Conservation (phyloP, 1,140 invertebrate genomes). For the Drosophila persimilis region DNA sequence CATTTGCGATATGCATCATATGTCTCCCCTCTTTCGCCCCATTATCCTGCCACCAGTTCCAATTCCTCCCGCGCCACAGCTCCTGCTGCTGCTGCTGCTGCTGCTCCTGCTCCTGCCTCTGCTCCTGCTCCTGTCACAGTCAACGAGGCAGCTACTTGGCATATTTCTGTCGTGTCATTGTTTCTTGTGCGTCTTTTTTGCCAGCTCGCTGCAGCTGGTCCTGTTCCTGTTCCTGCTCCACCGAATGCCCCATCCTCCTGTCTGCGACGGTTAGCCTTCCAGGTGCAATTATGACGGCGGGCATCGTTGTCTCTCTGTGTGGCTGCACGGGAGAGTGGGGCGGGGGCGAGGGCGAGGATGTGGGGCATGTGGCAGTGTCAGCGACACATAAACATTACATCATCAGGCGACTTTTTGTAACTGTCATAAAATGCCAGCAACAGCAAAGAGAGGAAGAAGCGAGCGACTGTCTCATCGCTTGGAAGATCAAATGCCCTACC, state of each 20-base stretch:
- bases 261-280: conserved; percentile 74
- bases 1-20: conserved; percentile 81
- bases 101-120: no score
- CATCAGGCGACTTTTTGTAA: conserved; percentile 79
- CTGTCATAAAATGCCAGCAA: conserved; percentile 72
- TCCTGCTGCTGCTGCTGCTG: not conserved
- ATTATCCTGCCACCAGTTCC: not conserved
- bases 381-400: conserved; percentile 80
- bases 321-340: conserved; percentile 2
- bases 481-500: conserved; percentile 16
- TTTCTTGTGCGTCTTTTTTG: conserved; percentile 73
- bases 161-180: conserved; percentile 78
- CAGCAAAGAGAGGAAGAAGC: conserved; percentile 15
- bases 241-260: conserved; percentile 18
- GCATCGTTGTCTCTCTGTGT: conserved; percentile 18
- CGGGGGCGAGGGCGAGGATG: not conserved
- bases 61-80: not conserved
- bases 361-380: conserved; percentile 54
- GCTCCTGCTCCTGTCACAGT: conserved; percentile 45
- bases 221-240: conserved; percentile 9
- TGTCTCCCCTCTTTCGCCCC: conserved; percentile 26
- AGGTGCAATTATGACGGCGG: conserved; percentile 76
- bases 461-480: not conserved
- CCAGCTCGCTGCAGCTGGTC: conserved; percentile 31
- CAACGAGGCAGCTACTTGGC: conserved; percentile 70